A percentile compares a stretch with the other conserved stretches of the same genome.
These are phyloP conservation scores for Bubalus kerabau DNA, from an alignment of 2,113 vertebrate genomes.

Conservation along the genomic window DNA sequence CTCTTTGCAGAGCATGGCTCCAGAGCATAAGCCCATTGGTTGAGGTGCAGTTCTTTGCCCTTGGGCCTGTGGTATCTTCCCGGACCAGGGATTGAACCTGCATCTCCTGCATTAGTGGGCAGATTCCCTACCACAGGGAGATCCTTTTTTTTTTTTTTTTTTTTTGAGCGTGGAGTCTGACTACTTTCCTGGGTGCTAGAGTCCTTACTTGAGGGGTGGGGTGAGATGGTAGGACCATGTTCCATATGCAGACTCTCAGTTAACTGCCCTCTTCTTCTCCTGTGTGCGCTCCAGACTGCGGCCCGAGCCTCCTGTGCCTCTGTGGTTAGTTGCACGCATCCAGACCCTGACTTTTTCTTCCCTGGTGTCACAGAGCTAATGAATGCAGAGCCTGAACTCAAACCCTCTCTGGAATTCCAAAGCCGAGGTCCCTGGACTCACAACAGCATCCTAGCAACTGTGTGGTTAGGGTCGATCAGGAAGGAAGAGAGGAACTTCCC, in stretches of 20 bases:
- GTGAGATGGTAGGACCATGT: not conserved
- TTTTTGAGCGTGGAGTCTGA: not conserved
- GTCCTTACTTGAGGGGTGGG: not conserved
- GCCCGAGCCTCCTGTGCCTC: not conserved
- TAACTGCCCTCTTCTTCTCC: not conserved
- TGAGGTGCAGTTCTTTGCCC: fast-evolving
- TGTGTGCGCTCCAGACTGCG: not conserved
- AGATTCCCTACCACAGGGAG: not conserved
- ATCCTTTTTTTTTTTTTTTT: not conserved
- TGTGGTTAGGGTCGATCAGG: not conserved
- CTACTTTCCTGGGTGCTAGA: not conserved
- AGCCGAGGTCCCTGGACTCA: not conserved
- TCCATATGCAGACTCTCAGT: not conserved
- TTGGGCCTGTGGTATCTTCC: not conserved
- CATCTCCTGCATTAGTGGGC: not conserved
- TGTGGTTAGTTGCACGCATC: not conserved
- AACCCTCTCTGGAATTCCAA: not conserved
- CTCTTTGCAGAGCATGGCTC: not conserved
- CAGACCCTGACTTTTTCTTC: not conserved
- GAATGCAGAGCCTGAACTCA: not conserved
- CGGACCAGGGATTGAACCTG: fast-evolving
- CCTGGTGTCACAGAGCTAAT: not conserved
- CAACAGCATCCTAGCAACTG: not conserved
- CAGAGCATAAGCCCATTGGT: fast-evolving
- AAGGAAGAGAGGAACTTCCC: not conserved